Base-by-base conservation (phyloP, 2,888 invertebrate genomes). In the Calliphora vomitoria region DNA sequence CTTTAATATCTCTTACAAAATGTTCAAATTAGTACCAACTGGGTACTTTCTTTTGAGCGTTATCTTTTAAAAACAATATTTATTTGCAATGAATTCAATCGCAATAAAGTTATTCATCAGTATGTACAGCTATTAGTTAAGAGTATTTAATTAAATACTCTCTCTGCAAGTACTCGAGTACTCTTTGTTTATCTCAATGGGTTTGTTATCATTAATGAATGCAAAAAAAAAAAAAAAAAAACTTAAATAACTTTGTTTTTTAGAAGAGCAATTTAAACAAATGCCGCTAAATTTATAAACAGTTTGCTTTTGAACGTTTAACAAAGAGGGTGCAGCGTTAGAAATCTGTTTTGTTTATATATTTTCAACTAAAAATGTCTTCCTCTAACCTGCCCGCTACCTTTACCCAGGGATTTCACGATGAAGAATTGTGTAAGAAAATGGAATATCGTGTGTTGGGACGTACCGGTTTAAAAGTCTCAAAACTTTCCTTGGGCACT, bases 391-490 rank as follows among this genome's bases (percentile, higher is more conserved):
- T 90, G 20, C 96, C 96, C 20, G 91, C 94, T 85, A 96, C 96
- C 1, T 96, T 94, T 90, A 95, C 96, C 0, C 94, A 95, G 89
- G 95, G 95, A 41, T 96, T 96, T 90, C 96, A 96, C 90, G 94
- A 96, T 93, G 94, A 95, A 89, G 93, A 94, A 58, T 93, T 94
- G 44, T 95, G 96, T 0, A 93, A 93, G 76, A 94, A 95, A 90
- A 97, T 98, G 97, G 95, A 95, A 91, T 98, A 97, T 92, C 95
- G 95, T 80, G 90, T 93, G 68, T 94, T 98, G 13, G 98, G 93
- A 11, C 95, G 94, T 86, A 98, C 98, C 0, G 96, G 95, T 53
- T 92, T 98, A 88, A 92, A 95, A 86, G 94, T 97, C 38, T 97
- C 97, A 3, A 95, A 95, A 91, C 91, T 98, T 60, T 95, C 97